Base-by-base conservation (phyloP, 2,888 invertebrate species). In the Agapetus fuscipes region DNA sequence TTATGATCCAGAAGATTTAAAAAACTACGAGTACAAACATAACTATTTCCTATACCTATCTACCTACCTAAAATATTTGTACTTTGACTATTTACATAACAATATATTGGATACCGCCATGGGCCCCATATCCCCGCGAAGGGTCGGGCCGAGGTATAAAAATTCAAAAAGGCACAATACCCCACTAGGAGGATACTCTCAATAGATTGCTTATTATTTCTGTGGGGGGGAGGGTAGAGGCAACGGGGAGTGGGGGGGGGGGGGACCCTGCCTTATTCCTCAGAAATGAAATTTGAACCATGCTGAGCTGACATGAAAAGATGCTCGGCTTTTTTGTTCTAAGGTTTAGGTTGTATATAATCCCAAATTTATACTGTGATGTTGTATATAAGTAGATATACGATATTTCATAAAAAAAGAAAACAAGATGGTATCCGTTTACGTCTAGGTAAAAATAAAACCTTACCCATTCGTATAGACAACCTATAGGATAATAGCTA, bases 141-240 rank as follows among this genome's bases (percentile, higher is more conserved):
- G 9, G 9, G 20, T 6, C 20, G 5, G 9, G 9, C 20, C 5
- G 20, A 9, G 20, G 20, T 6, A 20, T 4, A 9, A 9, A 6
- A 4, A 6, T 20, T 20, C 20, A n/a, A n/a, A n/a, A n/a, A n/a
- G n/a, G n/a, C n/a, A 9, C 9, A 6, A 9, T 20, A 20, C 20
- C 20, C 20, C 4, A 20, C n/a, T n/a, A n/a, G n/a, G n/a, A 20
- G n/a, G n/a, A 11, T 27, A 27, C 38, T 38, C 30, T 32, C 37
- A 39, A 43, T 43, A 43, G 43, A 43, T 43, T 43, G 43, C 38
- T 35, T 43, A 39, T 39, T 39, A 39, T 35, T 27, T 36, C 28
- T 14, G 32, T 13, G 20, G n/a, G 25, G 16, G 27, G 6, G 24
- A 6, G 24, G 24, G 10, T 27, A 12, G 10, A 28, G 38, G 17